Evolutionary conservation across 2,797 vertebrate genomes (phyloP), one percentile per base, ranked within the genome.

Genomic region (Craterocephalus amniculus): DNA sequence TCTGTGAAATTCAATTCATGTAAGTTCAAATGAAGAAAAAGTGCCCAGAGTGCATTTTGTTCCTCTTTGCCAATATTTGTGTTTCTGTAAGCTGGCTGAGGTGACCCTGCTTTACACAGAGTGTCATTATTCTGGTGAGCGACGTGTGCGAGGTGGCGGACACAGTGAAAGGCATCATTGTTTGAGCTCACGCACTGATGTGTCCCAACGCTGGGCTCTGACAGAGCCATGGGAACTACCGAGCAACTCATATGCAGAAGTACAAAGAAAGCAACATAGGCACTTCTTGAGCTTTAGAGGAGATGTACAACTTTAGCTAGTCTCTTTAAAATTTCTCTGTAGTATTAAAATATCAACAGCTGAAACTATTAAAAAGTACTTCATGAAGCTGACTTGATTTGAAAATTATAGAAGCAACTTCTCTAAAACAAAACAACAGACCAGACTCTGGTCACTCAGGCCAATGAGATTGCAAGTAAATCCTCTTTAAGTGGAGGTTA

Each of bases 31-130:
- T 89, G 85, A 87, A 48, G 45, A 85, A 63, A 81, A 89, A 86
- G 64, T 81, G 71, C 85, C 85, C 76, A 88, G 87, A 94, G 94
- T 91, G 91, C 89, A 90, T 91, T 93, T 94, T 94, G 90, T 95
- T 93, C 91, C 91, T 90, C 83, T 91, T 87, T 93, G 88, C 85
- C 92, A 94, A 94, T 95, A 80, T 95, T 95, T 94, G 80, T 94
- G 88, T 95, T 93, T 95, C 87, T 95, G 83, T 88, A 78, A 87
- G 92, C 89, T 89, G 89, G 93, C 90, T 78, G 64, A 84, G 88
- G 92, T 92, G 93, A 95, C 91, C 88, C 87, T 83, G 70, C 78
- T 78, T 84, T 87, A 92, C 90, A 92, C 92, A 92, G 93, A 91
- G 85, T 79, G 82, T 91, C 91, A 94, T 92, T 94, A 93, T 92